Conservation (phyloP, 1,140 invertebrate genomes). For the Episyrphus balteatus region DNA sequence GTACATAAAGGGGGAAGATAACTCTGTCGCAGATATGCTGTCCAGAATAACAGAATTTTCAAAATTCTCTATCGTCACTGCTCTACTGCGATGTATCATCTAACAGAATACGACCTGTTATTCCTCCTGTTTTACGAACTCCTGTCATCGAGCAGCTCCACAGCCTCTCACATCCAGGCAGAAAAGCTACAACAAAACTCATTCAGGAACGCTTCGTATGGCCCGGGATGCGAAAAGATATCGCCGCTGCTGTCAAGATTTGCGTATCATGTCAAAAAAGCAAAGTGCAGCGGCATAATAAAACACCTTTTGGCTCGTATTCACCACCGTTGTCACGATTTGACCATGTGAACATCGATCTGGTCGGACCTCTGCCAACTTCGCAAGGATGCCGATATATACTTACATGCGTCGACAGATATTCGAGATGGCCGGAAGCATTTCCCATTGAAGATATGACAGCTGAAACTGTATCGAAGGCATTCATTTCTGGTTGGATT, state of each 20-base stretch:
- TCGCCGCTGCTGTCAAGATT: neutral
- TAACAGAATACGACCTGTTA: neutral
- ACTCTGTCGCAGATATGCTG: constrained; percentile 15
- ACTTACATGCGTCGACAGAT: constrained; percentile 20
- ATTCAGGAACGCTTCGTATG: neutral
- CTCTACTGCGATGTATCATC: constrained; percentile 3
- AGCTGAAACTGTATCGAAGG: constrained; percentile 21
- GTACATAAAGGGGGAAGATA: constrained; percentile 17
- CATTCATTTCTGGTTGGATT: constrained; percentile 25
- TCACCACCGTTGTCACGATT: neutral
- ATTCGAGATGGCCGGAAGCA: constrained; percentile 27
- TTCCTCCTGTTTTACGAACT: neutral
- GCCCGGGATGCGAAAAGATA: neutral
- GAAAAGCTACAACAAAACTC: too few relatives aligned
- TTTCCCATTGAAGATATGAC: constrained; percentile 17
- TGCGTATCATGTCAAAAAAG: neutral
- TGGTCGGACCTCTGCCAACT: neutral
- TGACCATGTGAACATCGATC: neutral
- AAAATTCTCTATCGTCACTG: neutral
- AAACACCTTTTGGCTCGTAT: neutral
- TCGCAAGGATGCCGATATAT: constrained; percentile 12
- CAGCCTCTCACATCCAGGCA: neutral
- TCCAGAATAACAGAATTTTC: constrained; percentile 7
- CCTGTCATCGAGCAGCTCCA: neutral
- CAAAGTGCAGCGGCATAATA: neutral